Conservation (phyloP, 2,797 vertebrate species). For the Chelon auratus region DNA sequence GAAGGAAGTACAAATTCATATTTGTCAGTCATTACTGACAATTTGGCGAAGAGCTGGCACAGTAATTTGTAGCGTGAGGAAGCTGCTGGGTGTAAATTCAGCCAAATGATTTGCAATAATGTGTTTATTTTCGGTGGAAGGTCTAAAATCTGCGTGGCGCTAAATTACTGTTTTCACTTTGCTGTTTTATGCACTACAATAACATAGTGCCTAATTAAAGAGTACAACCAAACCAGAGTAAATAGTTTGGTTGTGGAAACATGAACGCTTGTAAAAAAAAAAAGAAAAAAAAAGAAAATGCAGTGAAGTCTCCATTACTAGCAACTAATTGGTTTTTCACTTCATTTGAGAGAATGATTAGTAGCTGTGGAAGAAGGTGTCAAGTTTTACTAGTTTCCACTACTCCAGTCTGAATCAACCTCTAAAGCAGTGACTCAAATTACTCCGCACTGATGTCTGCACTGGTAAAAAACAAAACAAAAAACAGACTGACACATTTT, state of each 20-base stretch:
- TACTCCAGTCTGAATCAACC: conserved; percentile 20
- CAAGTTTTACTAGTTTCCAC: conserved; percentile 44
- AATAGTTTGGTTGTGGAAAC: conserved; percentile 30
- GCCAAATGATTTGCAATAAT: conserved; percentile 6
- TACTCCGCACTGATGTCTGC: not conserved
- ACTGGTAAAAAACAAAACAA: not conserved
- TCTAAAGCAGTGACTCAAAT: conserved; percentile 21
- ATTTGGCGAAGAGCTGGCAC: conserved; percentile 44
- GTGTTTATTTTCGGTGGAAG: conserved; percentile 37
- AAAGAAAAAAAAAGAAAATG: not conserved
- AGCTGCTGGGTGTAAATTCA: conserved; percentile 3
- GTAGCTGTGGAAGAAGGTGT: conserved; percentile 43
- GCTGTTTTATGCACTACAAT: conserved; percentile 47
- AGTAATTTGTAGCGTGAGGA: conserved; percentile 15
- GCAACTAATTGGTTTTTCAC: conserved; percentile 59
- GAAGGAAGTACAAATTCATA: conserved; percentile 41
- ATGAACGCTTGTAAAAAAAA: not conserved
- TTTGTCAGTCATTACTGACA: conserved; percentile 53
- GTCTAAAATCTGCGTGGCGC: conserved; percentile 33
- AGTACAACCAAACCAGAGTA: conserved; percentile 16
- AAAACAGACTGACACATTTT: not conserved
- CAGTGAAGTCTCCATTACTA: conserved; percentile 39
- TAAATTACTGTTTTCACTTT: conserved; percentile 20
- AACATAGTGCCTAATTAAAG: conserved; percentile 34
- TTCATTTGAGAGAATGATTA: conserved; percentile 60